Evolutionary conservation across 1,140 invertebrate genomes (phyloP), one percentile per base, ranked within the genome.

Genomic region (Whitmania pigra): DNA sequence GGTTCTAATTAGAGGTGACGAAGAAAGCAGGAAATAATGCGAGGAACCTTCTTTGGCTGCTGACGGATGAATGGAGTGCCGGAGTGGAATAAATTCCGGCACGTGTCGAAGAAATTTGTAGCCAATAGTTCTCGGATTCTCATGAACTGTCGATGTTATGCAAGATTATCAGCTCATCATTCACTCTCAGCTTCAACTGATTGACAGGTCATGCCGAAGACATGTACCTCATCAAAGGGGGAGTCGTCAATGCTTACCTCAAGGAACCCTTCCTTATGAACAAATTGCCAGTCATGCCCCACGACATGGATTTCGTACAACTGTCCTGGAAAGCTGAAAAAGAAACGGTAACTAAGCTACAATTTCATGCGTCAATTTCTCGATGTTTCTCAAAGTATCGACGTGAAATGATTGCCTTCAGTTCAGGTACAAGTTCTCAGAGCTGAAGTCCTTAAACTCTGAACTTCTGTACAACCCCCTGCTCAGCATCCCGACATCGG

Each of bases 341-440:
- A 27, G 76, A 77, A 18, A 69, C 55, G 75, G 78, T 78, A 63
- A 63, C 57, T 63, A 18, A 15, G 57, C 2, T 15, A 27, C n/a
- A 60, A 6, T 60, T 22, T 9, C n/a, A n/a, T 63, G 9, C 29
- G 3, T 18, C 0, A n/a, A 2, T 25, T 31, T 63, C 0, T 7
- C 11, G 29, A 31, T 20, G 57, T 63, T 63, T 22, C 18, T 4
- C 0, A 20, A 13, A 22, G 54, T 9, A 1, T 63, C 15, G 15
- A 11, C 15, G 9, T 31, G 29, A 22, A 63, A 63, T 31, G 7
- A 63, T 63, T 25, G 29, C 22, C 57, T 78, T 73, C 78, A 82
- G 80, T 82, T 77, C 74, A 76, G 71, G 20, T 82, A 82, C 74
- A 76, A 76, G 73, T 82, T 82, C 72, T 77, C 79, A 29, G 78